phyloP scores from a whole-genome alignment of 2,797 vertebrate species.

The Ceryle rudis region DNA sequence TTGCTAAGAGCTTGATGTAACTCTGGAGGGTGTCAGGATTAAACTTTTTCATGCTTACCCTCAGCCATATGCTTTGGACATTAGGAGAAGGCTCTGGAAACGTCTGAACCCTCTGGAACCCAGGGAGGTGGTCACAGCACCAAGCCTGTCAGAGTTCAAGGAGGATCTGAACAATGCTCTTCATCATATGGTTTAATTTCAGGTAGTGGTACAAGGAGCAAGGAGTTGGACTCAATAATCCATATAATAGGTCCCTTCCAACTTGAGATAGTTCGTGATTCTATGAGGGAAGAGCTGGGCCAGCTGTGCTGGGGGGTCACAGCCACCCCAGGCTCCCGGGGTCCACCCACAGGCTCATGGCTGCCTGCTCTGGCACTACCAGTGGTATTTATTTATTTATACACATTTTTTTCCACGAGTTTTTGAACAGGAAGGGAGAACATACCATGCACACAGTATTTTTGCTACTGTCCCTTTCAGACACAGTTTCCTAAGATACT shows the following conservation, averaged over 20 bases:
- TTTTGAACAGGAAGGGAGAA: not conserved
- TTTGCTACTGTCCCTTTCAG: not conserved
- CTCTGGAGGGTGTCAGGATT: no score
- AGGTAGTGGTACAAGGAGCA: not conserved
- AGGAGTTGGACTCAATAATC: not conserved
- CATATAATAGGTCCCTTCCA: not conserved
- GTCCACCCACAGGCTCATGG: not conserved
- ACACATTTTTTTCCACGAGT: rapidly evolving
- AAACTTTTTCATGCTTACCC: no score
- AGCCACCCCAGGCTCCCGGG: no score
- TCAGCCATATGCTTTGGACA: no score
- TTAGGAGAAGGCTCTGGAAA: no score
- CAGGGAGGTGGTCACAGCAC: no score
- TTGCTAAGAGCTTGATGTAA: no score
- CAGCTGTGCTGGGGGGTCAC: no score
- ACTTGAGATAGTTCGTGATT: not conserved
- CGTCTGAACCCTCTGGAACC: no score
- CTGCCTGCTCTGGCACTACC: not conserved
- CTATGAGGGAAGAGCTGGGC: not conserved
- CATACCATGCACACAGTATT: not conserved
- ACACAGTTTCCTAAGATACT: slow-evolving; percentile 6
- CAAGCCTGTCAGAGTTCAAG: no score
- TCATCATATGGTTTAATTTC: not conserved
- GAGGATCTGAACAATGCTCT: no score
- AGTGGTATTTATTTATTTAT: not conserved